Evolutionary conservation across 1,140 invertebrate species (phyloP).

Genomic region (Diuraphis noxia): DNA sequence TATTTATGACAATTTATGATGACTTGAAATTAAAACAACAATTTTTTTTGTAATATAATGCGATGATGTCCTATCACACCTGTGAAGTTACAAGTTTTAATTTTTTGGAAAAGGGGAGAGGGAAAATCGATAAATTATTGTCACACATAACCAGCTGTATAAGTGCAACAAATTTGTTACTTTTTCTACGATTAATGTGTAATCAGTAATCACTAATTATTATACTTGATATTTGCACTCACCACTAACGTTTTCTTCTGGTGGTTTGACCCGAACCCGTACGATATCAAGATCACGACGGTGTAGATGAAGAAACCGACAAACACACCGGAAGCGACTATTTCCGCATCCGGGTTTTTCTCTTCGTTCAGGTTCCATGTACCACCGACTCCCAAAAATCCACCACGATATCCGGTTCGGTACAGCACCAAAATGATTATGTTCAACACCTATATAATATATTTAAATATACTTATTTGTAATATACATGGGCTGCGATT

Average conservation of each 20-base stretch:
- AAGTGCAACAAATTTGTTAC: not conserved
- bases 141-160: not conserved
- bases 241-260: constrained; percentile 70
- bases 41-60: not conserved
- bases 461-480: too few species aligned
- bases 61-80: too few species aligned
- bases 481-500: not conserved
- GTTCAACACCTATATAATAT: constrained; percentile 69
- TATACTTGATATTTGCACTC: constrained; percentile 57
- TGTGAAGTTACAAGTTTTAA: not conserved
- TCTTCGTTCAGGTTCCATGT: constrained; percentile 87
- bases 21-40: not conserved
- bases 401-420: constrained; percentile 76
- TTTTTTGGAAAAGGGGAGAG: not conserved
- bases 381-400: constrained; percentile 80
- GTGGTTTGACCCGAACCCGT: constrained; percentile 72
- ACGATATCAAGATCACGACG: constrained; percentile 57
- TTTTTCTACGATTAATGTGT: not conserved
- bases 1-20: not conserved
- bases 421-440: constrained; percentile 79
- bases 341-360: constrained; percentile 81
- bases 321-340: constrained; percentile 80
- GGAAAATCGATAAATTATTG: not conserved
- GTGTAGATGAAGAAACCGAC: constrained; percentile 76
- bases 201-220: too few species aligned